These are phyloP conservation scores for Agelastica alni DNA, from an alignment of 2,888 invertebrate genomes.

Conservation along the genomic window DNA sequence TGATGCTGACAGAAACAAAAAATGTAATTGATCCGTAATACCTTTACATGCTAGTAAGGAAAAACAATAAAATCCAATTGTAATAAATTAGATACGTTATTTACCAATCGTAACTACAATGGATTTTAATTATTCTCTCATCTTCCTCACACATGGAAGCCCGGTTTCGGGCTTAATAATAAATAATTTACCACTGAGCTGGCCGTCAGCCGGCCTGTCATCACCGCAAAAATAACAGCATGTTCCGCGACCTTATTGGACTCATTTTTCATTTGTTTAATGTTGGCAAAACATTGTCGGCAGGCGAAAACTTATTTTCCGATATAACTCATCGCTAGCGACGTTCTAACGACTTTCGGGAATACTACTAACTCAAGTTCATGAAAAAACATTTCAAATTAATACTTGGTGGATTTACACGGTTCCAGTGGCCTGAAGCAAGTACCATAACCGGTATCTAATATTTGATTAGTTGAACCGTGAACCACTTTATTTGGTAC, in stretches of 20 bases:
- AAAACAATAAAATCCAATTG: too few species aligned
- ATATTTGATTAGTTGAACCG: too few species aligned
- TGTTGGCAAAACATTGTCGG: constrained; percentile 23
- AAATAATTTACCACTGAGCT: constrained; percentile 22
- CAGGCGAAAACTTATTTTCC: constrained; percentile 17
- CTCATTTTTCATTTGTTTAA: constrained; percentile 26
- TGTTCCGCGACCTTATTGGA: constrained; percentile 26
- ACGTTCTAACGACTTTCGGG: neutral
- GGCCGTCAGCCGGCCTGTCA: constrained; percentile 20
- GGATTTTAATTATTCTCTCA: constrained; percentile 5
- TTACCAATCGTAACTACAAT: too few species aligned
- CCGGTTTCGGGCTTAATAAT: constrained; percentile 1
- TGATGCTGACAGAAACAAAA: too few species aligned
- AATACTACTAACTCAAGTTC: too few species aligned
- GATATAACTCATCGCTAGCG: constrained; percentile 12
- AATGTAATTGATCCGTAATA: too few species aligned
- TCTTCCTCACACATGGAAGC: constrained; percentile 1
- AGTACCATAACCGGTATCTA: too few species aligned
- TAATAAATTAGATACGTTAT: too few species aligned
- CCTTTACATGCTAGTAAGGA: too few species aligned
- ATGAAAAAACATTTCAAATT: neutral
- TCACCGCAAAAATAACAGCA: constrained; percentile 22
- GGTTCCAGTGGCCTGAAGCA: too few species aligned
- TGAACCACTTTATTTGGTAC: too few species aligned
- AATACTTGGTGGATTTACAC: neutral